Base-by-base conservation (phyloP, 2,888 invertebrate species). In the Acanthacorydalis orientalis region DNA sequence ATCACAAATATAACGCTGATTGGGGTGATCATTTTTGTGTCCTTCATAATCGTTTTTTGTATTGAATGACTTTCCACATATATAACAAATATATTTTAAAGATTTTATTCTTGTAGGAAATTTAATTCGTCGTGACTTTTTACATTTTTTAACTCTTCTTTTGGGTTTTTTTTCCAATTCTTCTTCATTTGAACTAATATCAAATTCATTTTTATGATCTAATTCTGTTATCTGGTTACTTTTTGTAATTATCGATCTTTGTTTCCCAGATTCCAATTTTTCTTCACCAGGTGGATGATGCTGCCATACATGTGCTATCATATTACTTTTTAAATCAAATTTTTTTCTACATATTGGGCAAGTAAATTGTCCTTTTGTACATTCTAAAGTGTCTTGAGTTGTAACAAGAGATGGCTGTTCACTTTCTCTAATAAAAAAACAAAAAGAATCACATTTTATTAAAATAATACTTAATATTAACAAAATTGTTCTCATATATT, bases 281-380 rank as follows among this genome's bases (percentile, higher is more conserved):
- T 41, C 16, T 42, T 43, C 42, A 12, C 33, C 23, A 15, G 34
- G 16, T 15, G 16, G 31, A 23, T 47, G 41, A 8, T 38, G 37
- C 23, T 14, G 12, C 46, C 46, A 46, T 31, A 46, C 31, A 46
- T 46, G 46, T 12, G 46, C 46, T 11, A 46, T 38, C 33, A 46
- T 31, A 31, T 46, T 46, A 33, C 46, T 46, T 46, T 46, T 46
- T 31, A 46, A 40, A 39, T 46, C 39, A 12, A 46, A 46, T 46
- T 46, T 38, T 40, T 46, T 46, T 14, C 9, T 16, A 31, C 46
- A 46, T 23, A 10, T 14, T n/a, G 46, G 46, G 32, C 45, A 45
- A 35, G 15, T 14, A 33, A 39, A 46, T 46, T 46, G 39, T 12
- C 46, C 46, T n/a, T 40, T 38, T 39, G 31, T 39, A 14, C 46